These are phyloP conservation scores for Aphelenchoides besseyi DNA, from an alignment of 1,140 invertebrate genomes.

Conservation along the genomic window DNA sequence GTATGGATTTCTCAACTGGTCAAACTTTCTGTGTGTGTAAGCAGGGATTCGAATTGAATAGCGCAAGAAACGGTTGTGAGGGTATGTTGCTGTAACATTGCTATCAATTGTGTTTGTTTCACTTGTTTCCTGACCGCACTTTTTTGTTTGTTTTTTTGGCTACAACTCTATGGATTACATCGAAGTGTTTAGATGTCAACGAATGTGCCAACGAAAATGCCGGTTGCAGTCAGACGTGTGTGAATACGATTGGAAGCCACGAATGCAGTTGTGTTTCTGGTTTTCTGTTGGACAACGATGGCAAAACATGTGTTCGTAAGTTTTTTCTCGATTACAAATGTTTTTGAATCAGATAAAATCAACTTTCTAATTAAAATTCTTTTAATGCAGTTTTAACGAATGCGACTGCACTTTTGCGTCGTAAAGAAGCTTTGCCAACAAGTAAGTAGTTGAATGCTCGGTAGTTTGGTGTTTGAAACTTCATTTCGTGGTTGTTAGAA, in stretches of 20 bases:
- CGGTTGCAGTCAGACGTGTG: conserved; percentile 64
- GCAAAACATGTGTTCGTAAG: conserved; percentile 64
- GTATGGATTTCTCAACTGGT: conserved; percentile 28
- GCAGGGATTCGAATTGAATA: conserved; percentile 18
- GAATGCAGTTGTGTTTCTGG: conserved; percentile 65
- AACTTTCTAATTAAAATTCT: not conserved
- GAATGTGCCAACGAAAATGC: conserved; percentile 64
- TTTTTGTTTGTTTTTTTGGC: no score
- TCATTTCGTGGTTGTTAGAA: not conserved
- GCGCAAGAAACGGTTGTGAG: not conserved
- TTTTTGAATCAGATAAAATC: not conserved
- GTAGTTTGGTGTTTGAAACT: not conserved
- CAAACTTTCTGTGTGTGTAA: conserved; percentile 35
- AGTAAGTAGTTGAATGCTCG: not conserved
- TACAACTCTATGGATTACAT: no score
- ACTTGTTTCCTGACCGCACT: no score
- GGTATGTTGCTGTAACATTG: not conserved
- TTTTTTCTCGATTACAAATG: conserved; percentile 8
- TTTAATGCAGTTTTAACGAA: conserved; percentile 52
- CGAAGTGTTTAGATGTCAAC: conserved; percentile 65
- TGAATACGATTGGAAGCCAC: conserved; percentile 64
- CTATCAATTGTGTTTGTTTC: no score
- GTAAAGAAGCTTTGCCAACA: not conserved
- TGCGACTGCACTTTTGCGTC: conserved; percentile 26
- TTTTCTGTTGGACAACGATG: conserved; percentile 62